Evolutionary conservation across 2,113 vertebrate genomes (phyloP).

Genomic region (Phrynosoma platyrhinos): DNA sequence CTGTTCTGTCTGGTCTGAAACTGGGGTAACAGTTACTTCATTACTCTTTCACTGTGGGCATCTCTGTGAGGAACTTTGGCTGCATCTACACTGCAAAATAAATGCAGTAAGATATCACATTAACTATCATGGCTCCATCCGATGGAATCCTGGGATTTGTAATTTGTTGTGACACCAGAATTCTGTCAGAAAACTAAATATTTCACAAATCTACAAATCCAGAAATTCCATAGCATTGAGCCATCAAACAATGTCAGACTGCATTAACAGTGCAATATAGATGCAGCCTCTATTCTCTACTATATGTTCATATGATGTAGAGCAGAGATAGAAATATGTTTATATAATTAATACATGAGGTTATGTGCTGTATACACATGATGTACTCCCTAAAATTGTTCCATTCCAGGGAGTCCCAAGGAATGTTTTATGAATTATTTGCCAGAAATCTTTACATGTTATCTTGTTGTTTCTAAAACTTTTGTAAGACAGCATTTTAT

Average conservation of each 20-base stretch:
- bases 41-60: neutral
- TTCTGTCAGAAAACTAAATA: no score
- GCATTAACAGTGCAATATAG: no score
- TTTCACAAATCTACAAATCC: no score
- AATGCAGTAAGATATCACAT: no score
- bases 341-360: neutral
- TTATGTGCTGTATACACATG: neutral
- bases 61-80: neutral
- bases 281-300: no score
- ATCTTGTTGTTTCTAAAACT: slow-evolving; percentile 12
- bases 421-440: neutral
- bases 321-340: neutral
- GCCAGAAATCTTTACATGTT: neutral
- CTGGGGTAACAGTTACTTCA: neutral
- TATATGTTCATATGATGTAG: neutral
- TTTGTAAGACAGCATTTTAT: neutral
- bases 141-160: no score
- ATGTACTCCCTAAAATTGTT: neutral
- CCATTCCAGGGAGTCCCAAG: neutral
- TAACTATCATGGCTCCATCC: no score
- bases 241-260: no score
- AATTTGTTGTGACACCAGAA: no score
- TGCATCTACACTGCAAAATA: no score
- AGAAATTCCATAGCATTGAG: no score
- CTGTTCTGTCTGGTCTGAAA: neutral